These are phyloP conservation scores for Mimas tiliae DNA, from an alignment of 2,888 invertebrate genomes.

Conservation along the genomic window DNA sequence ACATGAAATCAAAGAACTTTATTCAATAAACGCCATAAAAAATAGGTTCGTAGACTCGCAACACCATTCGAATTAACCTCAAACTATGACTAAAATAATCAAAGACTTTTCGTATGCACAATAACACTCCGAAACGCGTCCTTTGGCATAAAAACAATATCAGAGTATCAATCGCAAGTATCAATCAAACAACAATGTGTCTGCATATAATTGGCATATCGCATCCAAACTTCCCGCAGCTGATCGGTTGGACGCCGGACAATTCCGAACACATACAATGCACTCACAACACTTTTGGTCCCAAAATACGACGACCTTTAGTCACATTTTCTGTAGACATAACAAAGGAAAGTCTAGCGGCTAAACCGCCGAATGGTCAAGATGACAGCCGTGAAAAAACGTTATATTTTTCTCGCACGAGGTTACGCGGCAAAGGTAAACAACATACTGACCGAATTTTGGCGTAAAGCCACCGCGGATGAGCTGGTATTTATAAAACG, in stretches of 20 bases:
- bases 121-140: constrained; percentile 1
- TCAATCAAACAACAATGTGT: constrained; percentile 33
- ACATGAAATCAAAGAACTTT: no score
- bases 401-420: constrained; percentile 6
- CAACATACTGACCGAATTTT: constrained; percentile 60
- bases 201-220: constrained; percentile 17
- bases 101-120: background rate
- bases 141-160: constrained; percentile 23
- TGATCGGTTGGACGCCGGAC: constrained; percentile 12
- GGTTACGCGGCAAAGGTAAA: constrained; percentile 47
- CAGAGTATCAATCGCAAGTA: no score
- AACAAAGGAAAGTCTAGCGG: background rate
- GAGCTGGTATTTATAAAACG: constrained; percentile 57
- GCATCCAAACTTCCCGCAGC: constrained; percentile 3
- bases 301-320: constrained; percentile 22
- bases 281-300: constrained; percentile 26
- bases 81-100: background rate
- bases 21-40: no score
- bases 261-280: constrained; percentile 20
- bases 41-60: no score
- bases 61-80: background rate
- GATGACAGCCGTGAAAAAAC: background rate
- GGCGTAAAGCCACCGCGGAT: constrained; percentile 62
- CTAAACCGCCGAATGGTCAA: background rate
- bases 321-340: constrained; percentile 1